Base-by-base conservation (phyloP, 2,113 vertebrate species). In the Pomatorhinus ruficollis region DNA sequence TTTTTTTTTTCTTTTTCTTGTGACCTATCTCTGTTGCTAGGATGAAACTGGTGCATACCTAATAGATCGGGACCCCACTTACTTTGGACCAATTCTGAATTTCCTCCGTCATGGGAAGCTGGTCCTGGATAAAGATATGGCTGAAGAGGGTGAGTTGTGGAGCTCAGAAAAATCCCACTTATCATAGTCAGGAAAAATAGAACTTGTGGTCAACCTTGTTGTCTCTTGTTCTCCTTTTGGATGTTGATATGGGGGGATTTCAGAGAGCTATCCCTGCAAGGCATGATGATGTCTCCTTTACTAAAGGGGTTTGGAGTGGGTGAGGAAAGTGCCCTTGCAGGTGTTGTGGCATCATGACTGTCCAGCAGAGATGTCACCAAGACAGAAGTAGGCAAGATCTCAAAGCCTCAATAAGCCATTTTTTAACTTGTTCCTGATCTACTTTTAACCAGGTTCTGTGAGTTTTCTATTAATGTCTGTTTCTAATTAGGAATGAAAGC, bases 21-120 rank as follows among this genome's bases (percentile, higher is more conserved):
- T 79, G 28, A 31, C 87, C 79, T 86, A 0, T 68, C 35, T 93
- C 57, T 95, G 23, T 93, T 89, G 57, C 21, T 92, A 99, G 99
- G 99, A 99, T 96, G 99, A 99, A 95, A 99, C 99, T 0, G 99
- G 99, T n/a, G 99, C 99, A 35, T 99, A 99, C 66, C 98, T 99
- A 84, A 99, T 99, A 44, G 99, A 99, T 98, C 98, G 99, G 21
- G 99, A 99, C 94, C 99, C 99, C 47, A 99, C 99, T 81, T 99
- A 99, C 97, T 99, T 99, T 65, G 99, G 99, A n/a, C 99, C 99
- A 65, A 99, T 99, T 95, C 98, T 99, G 90, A 99, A 99, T 98
- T 99, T 99, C 96, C 97, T 99, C 70, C 98, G 99, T 69, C 99
- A 99, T 45, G 99, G 99, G 69, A 99, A 99, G 86, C 98, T 99